Percentiles rank a stretch among this genome's conserved stretches.
These are phyloP conservation scores for Caenorhabditis japonica DNA, from an alignment of 2,888 invertebrate species.

Conservation along the genomic window DNA sequence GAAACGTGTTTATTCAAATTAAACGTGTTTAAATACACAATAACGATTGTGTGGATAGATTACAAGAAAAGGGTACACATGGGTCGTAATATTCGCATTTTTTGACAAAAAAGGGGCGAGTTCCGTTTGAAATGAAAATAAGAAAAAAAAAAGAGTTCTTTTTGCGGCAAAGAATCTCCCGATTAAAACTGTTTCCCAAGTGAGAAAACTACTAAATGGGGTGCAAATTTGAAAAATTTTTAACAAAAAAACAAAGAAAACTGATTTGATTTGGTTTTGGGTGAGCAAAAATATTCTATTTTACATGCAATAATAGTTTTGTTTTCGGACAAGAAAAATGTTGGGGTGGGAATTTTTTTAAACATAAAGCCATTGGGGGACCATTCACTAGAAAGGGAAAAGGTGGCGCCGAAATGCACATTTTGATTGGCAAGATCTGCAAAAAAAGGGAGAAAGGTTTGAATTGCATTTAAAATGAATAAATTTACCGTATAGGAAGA, in stretches of 20 bases:
- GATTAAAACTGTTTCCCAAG: neutral
- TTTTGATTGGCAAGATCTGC: conserved; percentile 50
- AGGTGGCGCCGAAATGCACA: conserved; percentile 36
- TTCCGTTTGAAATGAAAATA: too few relatives aligned
- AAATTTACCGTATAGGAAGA: conserved; percentile 17
- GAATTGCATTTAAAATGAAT: too few relatives aligned
- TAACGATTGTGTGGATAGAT: too few relatives aligned
- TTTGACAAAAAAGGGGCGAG: conserved; percentile 25
- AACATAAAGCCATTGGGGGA: too few relatives aligned
- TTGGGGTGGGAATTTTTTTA: conserved; percentile 3
- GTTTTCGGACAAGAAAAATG: neutral
- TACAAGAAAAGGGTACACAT: too few relatives aligned
- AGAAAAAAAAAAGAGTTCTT: conserved; percentile 24
- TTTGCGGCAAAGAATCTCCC: conserved; percentile 44
- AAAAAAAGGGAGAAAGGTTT: neutral
- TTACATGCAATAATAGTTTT: conserved; percentile 11
- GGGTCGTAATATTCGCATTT: too few relatives aligned
- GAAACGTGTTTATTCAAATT: too few relatives aligned
- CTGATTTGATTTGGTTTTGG: conserved; percentile 1
- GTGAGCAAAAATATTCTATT: conserved; percentile 34
- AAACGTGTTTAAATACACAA: too few relatives aligned
- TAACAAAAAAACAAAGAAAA: neutral
- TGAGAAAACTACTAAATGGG: neutral
- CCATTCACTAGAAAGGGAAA: neutral
- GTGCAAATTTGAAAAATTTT: conserved; percentile 2